phyloP scores from a whole-genome alignment of 2,113 vertebrate species.

The Marmota monax region DNA sequence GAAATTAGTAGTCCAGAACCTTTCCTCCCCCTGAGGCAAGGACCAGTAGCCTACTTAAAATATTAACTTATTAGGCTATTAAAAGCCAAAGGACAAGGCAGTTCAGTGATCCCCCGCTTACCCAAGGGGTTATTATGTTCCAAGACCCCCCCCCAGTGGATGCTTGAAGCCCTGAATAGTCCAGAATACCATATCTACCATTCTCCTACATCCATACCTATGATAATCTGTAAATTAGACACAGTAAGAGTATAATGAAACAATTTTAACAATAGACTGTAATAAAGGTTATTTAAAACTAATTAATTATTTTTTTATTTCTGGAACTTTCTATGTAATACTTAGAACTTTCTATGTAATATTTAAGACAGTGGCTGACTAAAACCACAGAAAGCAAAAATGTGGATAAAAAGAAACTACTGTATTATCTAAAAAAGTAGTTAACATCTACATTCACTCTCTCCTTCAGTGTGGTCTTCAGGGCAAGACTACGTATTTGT shows the following conservation, averaged over 20 bases:
- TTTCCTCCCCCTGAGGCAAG: neutral
- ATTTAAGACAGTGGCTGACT: neutral
- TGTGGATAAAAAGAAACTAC: neutral
- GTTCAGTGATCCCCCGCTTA: neutral
- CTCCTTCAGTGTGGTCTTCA: neutral
- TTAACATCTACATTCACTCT: neutral
- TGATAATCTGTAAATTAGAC: neutral
- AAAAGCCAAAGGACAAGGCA: constrained; percentile 54
- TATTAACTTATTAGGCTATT: constrained; percentile 27
- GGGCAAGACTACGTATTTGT: neutral
- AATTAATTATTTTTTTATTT: neutral
- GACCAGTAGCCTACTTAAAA: constrained; percentile 39
- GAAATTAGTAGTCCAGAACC: constrained; percentile 16
- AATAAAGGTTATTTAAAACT: neutral
- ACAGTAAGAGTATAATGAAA: neutral
- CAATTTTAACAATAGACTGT: neutral
- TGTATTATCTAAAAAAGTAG: neutral
- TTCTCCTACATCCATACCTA: neutral
- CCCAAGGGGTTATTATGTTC: neutral
- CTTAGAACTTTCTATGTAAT: neutral
- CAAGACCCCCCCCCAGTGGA: neutral
- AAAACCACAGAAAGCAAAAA: neutral
- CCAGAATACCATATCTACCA: neutral
- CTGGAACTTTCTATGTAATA: neutral
- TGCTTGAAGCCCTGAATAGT: neutral